Conservation (phyloP, 1,140 invertebrate species). For the Harlomillsia oculata region DNA sequence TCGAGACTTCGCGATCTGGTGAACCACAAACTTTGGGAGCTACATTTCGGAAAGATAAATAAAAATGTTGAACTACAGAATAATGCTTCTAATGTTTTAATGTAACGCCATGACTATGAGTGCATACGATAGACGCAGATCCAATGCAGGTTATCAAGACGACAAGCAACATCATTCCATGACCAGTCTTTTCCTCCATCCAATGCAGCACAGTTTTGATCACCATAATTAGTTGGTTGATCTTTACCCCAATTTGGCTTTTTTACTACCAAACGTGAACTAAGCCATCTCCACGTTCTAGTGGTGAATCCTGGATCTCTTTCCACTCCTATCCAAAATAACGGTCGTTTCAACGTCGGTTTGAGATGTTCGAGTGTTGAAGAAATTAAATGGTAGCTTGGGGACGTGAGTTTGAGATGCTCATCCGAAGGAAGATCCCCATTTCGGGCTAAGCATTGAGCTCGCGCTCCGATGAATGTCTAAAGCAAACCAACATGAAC, state of each 20-base stretch:
- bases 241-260: constrained; percentile 81
- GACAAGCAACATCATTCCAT: constrained; percentile 91
- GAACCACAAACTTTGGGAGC: constrained; percentile 73
- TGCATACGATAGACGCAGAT: constrained; percentile 64
- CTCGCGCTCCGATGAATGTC: too few relatives aligned
- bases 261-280: constrained; percentile 62
- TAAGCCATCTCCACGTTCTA: constrained; percentile 80
- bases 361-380: constrained; percentile 70
- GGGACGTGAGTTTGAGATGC: constrained; percentile 10
- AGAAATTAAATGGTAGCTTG: constrained; percentile 16
- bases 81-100: not conserved
- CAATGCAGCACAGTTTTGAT: constrained; percentile 85
- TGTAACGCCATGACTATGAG: not conserved
- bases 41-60: constrained; percentile 41
- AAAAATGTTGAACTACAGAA: not conserved
- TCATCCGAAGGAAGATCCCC: constrained; percentile 23
- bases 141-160: constrained; percentile 82
- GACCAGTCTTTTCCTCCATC: constrained; percentile 79
- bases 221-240: constrained; percentile 88
- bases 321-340: constrained; percentile 83
- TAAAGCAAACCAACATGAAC: too few relatives aligned
- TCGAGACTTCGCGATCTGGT: constrained; percentile 62
- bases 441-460: constrained; percentile 21
- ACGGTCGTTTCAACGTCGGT: constrained; percentile 63
- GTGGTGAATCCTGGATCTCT: constrained; percentile 65